Base-by-base conservation (phyloP, 2,888 invertebrate genomes). In the Mythimna impura region DNA sequence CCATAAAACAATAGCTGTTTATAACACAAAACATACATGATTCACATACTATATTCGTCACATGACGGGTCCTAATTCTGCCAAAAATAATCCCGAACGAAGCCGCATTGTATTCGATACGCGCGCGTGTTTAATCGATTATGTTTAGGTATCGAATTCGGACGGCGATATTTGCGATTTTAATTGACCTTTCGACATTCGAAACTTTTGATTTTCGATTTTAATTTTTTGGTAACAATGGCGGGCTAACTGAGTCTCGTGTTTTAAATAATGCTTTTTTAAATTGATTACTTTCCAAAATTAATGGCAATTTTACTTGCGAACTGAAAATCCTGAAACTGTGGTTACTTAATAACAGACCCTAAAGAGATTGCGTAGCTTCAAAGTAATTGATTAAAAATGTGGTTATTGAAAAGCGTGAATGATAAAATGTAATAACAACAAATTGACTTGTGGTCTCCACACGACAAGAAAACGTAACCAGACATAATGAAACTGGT, bases 121-220 rank as follows among this genome's bases (percentile, higher is more conserved):
- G 90, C 88, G 87, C 90, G 92, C 94, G 94, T 94, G 94, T 92
- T 94, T 91, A 95, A 95, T 95, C 95, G 93, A 95, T 95, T 95
- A 90, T 90, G 88, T 92, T 94, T 93, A 94, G 93, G 94, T 91
- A 90, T 94, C 93, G 92, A 91, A 91, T 95, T 92, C 91, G 86
- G 86, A 78, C 85, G 88, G 83, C 86, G 86, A 90, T 89, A 85
- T 90, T 90, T 85, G 85, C 75, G 77, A 85, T 89, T 87, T 86
- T 86, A 88, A 88, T 90, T 88, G 83, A 86, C 85, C 82, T 84
- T 86, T 81, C 72, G 79, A 71, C 71, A 78, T 85, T 82, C 71
- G 78, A 83, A 69, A 70, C 76, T 75, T 79, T 67, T 62, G 68
- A 74, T 65, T 83, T 83, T 82, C 64, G 63, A 36, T 82, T 85